Conservation (phyloP, 2,113 vertebrate species). For the Terrapene triunguis region DNA sequence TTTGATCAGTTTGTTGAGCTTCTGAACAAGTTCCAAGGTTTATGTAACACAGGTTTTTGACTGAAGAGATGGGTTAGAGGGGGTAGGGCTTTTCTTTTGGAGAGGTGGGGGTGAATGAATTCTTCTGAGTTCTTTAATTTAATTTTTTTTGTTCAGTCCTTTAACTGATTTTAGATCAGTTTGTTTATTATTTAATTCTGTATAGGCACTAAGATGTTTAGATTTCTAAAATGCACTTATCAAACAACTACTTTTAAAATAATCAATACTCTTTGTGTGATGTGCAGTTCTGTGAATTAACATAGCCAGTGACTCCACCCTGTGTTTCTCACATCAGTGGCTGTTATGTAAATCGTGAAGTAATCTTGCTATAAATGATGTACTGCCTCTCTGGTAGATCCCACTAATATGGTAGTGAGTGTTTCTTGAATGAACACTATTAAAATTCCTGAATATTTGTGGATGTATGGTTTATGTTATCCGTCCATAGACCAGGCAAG, state of each 20-base stretch:
- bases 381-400: not conserved
- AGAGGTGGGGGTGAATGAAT: not conserved
- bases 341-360: not conserved
- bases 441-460: not conserved
- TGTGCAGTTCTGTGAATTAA: not conserved
- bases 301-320: not conserved
- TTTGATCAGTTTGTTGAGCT: too few relatives aligned
- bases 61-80: too few relatives aligned
- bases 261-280: not conserved
- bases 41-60: not conserved
- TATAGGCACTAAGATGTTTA: not conserved
- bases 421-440: not conserved
- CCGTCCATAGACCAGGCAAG: rapidly evolving
- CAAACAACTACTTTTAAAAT: not conserved
- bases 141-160: not conserved
- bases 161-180: not conserved
- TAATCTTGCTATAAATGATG: not conserved
- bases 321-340: not conserved
- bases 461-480: not conserved
- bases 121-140: not conserved
- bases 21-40: too few relatives aligned
- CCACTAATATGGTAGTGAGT: not conserved
- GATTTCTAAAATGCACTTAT: too few relatives aligned
- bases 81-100: not conserved
- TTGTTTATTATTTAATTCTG: not conserved